phyloP scores from a whole-genome alignment of 1,140 invertebrate species.

The Cyclina sinensis region DNA sequence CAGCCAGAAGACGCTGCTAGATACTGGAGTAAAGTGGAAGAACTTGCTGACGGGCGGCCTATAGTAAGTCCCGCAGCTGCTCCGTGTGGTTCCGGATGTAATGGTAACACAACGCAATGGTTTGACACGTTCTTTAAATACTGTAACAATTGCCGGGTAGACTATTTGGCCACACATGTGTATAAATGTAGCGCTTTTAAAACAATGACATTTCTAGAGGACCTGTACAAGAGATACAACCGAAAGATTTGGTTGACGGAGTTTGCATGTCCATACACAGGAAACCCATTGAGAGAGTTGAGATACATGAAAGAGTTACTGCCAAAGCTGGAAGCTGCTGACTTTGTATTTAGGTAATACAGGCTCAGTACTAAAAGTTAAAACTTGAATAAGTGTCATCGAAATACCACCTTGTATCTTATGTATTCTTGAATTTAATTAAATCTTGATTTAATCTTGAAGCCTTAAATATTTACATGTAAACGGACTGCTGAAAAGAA shows the following conservation, averaged over 20 bases:
- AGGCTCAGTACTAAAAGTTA: too few relatives aligned
- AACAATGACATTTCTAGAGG: conserved; percentile 49
- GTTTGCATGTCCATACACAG: conserved; percentile 47
- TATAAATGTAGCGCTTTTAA: conserved; percentile 55
- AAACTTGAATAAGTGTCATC: too few relatives aligned
- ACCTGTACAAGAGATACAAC: conserved; percentile 55
- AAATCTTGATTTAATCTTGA: too few relatives aligned
- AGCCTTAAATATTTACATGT: too few relatives aligned
- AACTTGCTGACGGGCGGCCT: conserved; percentile 39
- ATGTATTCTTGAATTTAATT: too few relatives aligned
- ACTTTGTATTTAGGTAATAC: too few relatives aligned
- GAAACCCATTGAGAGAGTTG: conserved; percentile 37
- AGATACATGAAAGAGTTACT: conserved; percentile 60
- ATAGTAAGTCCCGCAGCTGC: conserved; percentile 58
- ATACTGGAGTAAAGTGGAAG: conserved; percentile 67
- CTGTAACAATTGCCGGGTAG: conserved; percentile 56
- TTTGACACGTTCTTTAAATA: conserved; percentile 11
- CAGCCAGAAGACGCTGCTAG: conserved; percentile 60
- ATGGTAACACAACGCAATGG: not conserved
- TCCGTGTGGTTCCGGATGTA: conserved; percentile 11
- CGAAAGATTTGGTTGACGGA: conserved; percentile 65
- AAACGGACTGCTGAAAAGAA: too few relatives aligned
- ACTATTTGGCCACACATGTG: conserved; percentile 66
- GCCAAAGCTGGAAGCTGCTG: conserved; percentile 4
- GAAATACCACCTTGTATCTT: too few relatives aligned